Evolutionary conservation across 2,113 vertebrate species (phyloP).

Genomic region (Sclerurus mexicanus): DNA sequence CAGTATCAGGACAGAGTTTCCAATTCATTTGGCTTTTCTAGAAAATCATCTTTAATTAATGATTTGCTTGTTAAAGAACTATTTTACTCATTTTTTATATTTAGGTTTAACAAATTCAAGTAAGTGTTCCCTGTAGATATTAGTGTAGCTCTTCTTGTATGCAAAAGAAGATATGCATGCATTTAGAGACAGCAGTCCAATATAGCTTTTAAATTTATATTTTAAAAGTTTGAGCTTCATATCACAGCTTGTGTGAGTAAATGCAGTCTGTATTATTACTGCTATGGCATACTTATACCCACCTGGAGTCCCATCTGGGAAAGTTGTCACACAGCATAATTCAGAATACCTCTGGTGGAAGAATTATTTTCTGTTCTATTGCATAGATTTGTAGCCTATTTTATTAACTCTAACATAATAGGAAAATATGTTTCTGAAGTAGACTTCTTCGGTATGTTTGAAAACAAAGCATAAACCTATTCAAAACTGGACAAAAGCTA

Average conservation of each 20-base stretch:
- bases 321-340: neutral
- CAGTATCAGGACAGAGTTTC: neutral
- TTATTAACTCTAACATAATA: neutral
- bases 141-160: neutral
- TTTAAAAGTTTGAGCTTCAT: neutral
- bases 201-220: neutral
- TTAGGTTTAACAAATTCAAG: neutral
- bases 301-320: neutral
- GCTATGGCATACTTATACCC: neutral
- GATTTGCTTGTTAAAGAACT: neutral
- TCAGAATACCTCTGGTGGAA: neutral
- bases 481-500: neutral
- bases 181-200: neutral
- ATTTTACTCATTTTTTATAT: neutral
- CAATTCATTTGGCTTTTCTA: neutral
- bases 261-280: neutral
- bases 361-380: neutral
- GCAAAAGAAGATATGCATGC: neutral
- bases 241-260: neutral
- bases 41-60: neutral
- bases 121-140: neutral
- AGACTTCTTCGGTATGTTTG: accelerated
- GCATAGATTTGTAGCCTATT: neutral
- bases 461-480: neutral
- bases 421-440: neutral